Conservation (phyloP, 2,888 invertebrate species). For the Eupelmus urozonus region DNA sequence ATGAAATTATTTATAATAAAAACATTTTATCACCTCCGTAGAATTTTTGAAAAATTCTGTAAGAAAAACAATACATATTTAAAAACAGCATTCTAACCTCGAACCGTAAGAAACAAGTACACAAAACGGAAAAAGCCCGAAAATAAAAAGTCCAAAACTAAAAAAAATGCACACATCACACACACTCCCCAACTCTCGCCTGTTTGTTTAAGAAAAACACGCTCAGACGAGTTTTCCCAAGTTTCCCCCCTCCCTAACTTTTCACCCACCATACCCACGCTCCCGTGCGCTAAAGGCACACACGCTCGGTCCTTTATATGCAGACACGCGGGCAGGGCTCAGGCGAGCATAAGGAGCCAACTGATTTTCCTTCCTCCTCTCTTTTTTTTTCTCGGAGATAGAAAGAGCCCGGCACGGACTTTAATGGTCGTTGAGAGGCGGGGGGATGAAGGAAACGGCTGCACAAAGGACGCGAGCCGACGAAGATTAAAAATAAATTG, state of each 20-base stretch:
- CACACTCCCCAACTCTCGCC: no score
- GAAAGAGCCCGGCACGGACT: not conserved
- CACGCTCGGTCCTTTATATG: not conserved
- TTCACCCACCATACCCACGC: not conserved
- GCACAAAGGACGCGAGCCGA: constrained; percentile 7
- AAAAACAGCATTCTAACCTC: no score
- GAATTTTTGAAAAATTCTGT: no score
- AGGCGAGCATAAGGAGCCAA: constrained; percentile 27
- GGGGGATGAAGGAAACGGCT: not conserved
- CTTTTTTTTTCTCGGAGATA: constrained; percentile 1
- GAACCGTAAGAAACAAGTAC: no score
- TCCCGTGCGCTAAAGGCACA: not conserved
- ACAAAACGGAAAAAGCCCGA: no score
- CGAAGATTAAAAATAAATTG: constrained; percentile 49
- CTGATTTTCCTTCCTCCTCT: constrained; percentile 41
- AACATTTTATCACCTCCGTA: no score
- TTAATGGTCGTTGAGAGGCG: not conserved
- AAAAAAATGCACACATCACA: no score
- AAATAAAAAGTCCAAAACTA: no score
- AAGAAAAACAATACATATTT: no score
- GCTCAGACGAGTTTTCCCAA: constrained; percentile 12
- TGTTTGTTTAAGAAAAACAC: constrained; percentile 24
- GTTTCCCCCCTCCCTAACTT: not conserved
- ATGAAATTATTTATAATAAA: no score
- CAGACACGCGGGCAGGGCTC: not conserved